A percentile compares a stretch with the other conserved stretches of the same genome.
Conservation (phyloP, 2,888 invertebrate genomes). For the Aspidiotus destructor region DNA sequence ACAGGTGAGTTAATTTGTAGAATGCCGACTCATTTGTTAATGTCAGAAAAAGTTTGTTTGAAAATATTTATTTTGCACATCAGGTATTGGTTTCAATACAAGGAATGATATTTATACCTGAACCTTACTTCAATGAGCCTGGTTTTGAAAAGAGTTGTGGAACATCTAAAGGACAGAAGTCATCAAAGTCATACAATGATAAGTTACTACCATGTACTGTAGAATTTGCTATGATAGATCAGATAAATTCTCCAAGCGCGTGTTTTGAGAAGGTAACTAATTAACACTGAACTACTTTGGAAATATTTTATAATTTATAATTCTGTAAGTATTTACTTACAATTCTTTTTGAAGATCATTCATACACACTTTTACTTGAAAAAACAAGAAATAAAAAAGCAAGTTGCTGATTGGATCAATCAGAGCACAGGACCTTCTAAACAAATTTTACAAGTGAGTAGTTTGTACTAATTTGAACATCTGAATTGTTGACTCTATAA, state of each 20-base stretch:
- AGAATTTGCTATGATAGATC: slow-evolving; percentile 93
- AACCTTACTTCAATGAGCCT: slow-evolving; percentile 91
- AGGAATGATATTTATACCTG: slow-evolving; percentile 80
- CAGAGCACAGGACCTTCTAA: too few relatives aligned
- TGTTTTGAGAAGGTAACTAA: slow-evolving; percentile 71
- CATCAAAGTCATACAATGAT: slow-evolving; percentile 86
- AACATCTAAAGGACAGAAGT: slow-evolving; percentile 75
- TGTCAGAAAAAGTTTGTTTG: too few relatives aligned
- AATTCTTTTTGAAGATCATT: slow-evolving; percentile 55
- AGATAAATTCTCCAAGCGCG: slow-evolving; percentile 75
- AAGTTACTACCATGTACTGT: slow-evolving; percentile 91
- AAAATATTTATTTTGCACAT: not conserved
- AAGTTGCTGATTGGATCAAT: slow-evolving; percentile 81
- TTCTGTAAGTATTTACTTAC: too few relatives aligned
- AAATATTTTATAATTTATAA: too few relatives aligned
- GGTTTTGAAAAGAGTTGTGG: slow-evolving; percentile 85
- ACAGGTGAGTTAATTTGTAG: slow-evolving; percentile 48
- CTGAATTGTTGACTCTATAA: too few relatives aligned
- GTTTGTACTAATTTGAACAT: too few relatives aligned
- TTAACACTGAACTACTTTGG: too few relatives aligned
- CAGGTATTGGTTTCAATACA: slow-evolving; percentile 86
- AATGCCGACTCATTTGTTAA: too few relatives aligned
- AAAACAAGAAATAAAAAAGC: slow-evolving; percentile 75
- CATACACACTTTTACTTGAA: slow-evolving; percentile 92
- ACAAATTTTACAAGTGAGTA: too few relatives aligned